phyloP scores from a whole-genome alignment of 2,888 invertebrate species.

The Stenodema calcarata region DNA sequence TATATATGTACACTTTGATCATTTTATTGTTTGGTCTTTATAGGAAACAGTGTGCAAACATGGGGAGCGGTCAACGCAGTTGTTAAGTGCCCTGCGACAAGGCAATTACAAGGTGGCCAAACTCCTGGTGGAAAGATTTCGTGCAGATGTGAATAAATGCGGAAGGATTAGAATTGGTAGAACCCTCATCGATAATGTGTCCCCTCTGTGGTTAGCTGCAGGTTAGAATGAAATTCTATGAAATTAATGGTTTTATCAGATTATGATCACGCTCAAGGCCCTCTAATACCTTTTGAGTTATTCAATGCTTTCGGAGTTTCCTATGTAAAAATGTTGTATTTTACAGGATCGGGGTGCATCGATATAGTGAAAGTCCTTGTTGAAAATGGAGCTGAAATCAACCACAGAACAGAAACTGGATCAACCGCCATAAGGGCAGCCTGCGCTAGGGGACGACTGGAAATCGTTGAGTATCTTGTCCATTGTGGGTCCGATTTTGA shows the following conservation, averaged over 20 bases:
- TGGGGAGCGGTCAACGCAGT: slow-evolving; percentile 70
- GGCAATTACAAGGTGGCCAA: slow-evolving; percentile 83
- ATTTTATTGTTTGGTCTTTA: not conserved
- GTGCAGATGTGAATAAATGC: slow-evolving; percentile 79
- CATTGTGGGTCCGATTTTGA: slow-evolving; percentile 86
- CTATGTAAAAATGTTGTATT: too few species aligned
- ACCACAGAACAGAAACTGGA: slow-evolving; percentile 87
- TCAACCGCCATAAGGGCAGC: slow-evolving; percentile 91
- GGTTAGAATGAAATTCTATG: slow-evolving; percentile 62
- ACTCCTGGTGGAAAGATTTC: slow-evolving; percentile 80
- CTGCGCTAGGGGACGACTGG: slow-evolving; percentile 90
- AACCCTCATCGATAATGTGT: slow-evolving; percentile 83
- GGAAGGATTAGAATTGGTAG: slow-evolving; percentile 89
- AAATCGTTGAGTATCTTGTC: slow-evolving; percentile 89
- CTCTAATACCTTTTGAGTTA: too few species aligned
- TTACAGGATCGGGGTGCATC: too few species aligned
- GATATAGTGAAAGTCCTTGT: too few species aligned
- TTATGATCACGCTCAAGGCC: too few species aligned
- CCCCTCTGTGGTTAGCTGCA: too few species aligned
- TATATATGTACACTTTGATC: too few species aligned
- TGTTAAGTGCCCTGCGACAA: slow-evolving; percentile 84
- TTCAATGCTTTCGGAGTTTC: too few species aligned
- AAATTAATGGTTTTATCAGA: too few species aligned
- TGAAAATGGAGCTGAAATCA: slow-evolving; percentile 84
- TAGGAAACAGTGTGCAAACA: not conserved